Evolutionary conservation across 2,113 vertebrate species (phyloP), one percentile per base, ranked within the genome.

Genomic region (Podarcis raffonei): DNA sequence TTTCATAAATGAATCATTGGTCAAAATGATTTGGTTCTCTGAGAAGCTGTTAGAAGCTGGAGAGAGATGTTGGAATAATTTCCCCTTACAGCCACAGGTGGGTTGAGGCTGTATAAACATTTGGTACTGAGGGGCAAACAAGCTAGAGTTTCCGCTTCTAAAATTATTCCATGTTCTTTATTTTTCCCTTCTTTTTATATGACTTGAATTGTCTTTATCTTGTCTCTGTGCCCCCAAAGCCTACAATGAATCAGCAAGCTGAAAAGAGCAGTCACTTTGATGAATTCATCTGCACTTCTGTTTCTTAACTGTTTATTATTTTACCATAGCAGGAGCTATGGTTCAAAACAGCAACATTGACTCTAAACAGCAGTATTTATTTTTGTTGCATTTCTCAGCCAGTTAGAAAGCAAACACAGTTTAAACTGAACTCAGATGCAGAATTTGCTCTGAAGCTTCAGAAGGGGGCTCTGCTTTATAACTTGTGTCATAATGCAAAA

Each of bases 1-100:
- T 69, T 76, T 82, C 39, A 65, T 76, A 66, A 86, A 86, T 86
- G 84, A 86, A 82, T 77, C 78, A 76, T 30, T 68, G 69, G 23
- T 42, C 62, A 76, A 37, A 75, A 62, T 71, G 7, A 68, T 30
- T 90, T 57, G n/a, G 53, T 66, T 32, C n/a, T 15, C 35, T 16
- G 25, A 23, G 32, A 82, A 66, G 32, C 59, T 35, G 57, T 13
- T 32, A 62, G 18, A 53, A 48, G 39, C 35, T 22, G 12, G 39
- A 57, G 5, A 1, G 18, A 62, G 3, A 18, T 59, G 13, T 13
- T 62, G 57, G 11, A 62, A 12, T 39, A 1, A 2, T 42, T 39
- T 20, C 7, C 22, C 13, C 12, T 53, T 35, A 27, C 37, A 23
- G 32, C 35, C 59, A 76, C 16, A 71, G n/a, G 1, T 30, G 13